Base-by-base conservation (phyloP, 2,888 invertebrate genomes). In the Nomada hirtipes region DNA sequence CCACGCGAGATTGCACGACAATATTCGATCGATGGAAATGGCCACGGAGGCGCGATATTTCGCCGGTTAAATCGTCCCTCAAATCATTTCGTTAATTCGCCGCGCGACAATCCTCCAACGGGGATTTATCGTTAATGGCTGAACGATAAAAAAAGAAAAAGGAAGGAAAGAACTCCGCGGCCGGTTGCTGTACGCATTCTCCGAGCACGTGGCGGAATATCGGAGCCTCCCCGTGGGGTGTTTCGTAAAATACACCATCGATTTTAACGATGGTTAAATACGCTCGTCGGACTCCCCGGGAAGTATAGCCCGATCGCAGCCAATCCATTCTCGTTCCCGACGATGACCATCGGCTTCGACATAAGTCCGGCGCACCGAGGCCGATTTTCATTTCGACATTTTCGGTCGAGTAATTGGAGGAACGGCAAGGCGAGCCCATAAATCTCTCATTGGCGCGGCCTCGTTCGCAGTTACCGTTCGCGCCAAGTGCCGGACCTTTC, bases 401-500 rank as follows among this genome's bases (percentile, higher is more conserved):
- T 73, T 47, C 65, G 68, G 61, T 3, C 63, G 55, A 65, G 61
- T 79, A 78, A 86, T 86, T 77, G 71, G 29, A 67, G 59, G 44
- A 76, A 61, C 50, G 68, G 36, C 18, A 13, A 20, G 53, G 57
- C 36, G 63, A 78, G 76, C 70, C 52, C 65, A 82, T 89, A 90
- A 88, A 90, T 89, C 85, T 89, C 80, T 82, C 74, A 83, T 87
- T 69, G 79, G 61, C 61, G 61, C 64, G 36, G 65, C 18, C 61
- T 72, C 57, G 77, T 20, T 72, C n/a, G 60, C 26, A 23, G 69
- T 20, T 64, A 52, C 72, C 36, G 71, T 64, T 74, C 82, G 71
- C 80, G 83, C 81, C 85, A 86, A 90, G 88, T 83, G 86, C 81
- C 85, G 53, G 70, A 83, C 75, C 85, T 85, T 86, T 83, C 68